Percentiles rank a stretch among this genome's conserved stretches.
phyloP scores from a whole-genome alignment of 2,888 invertebrate species.

The Lucinisca nassula region DNA sequence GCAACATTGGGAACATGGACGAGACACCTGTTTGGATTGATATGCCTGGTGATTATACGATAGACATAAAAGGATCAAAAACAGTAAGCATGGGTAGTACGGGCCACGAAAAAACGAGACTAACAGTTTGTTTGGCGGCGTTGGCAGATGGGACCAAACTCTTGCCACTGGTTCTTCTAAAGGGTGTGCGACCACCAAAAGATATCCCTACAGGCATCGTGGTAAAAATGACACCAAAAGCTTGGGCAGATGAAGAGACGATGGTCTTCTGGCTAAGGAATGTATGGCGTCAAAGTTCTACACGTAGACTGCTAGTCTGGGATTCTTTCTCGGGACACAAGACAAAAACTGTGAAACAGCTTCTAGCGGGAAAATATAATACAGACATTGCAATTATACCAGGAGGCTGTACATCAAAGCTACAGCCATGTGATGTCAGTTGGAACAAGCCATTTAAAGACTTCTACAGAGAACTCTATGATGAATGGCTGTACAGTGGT shows the following conservation, averaged over 20 bases:
- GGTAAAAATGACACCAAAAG: background rate
- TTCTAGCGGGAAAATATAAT: background rate
- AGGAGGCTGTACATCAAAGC: background rate
- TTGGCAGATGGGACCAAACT: conserved; percentile 7
- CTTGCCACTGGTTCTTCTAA: background rate
- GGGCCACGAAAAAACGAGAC: background rate
- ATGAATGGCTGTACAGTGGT: too few relatives aligned
- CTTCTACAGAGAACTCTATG: too few relatives aligned
- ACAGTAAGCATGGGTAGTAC: background rate
- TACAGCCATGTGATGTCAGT: background rate
- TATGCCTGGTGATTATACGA: background rate
- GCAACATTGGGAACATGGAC: conserved; percentile 1
- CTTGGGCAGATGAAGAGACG: background rate
- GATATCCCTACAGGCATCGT: background rate
- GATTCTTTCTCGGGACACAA: background rate
- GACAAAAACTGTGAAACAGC: background rate
- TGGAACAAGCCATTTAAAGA: conserved; percentile 16
- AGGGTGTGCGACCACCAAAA: background rate
- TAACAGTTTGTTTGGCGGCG: background rate
- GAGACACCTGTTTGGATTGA: conserved; percentile 12
- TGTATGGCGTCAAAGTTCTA: background rate
- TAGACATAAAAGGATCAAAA: background rate
- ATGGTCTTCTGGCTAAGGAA: conserved; percentile 6
- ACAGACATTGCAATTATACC: background rate
- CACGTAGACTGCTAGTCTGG: background rate